Evolutionary conservation across 64 coral and sea anemone genomes (phyloP), one percentile per base, ranked within the genome.

Genomic region (Stichodactyla helianthus): DNA sequence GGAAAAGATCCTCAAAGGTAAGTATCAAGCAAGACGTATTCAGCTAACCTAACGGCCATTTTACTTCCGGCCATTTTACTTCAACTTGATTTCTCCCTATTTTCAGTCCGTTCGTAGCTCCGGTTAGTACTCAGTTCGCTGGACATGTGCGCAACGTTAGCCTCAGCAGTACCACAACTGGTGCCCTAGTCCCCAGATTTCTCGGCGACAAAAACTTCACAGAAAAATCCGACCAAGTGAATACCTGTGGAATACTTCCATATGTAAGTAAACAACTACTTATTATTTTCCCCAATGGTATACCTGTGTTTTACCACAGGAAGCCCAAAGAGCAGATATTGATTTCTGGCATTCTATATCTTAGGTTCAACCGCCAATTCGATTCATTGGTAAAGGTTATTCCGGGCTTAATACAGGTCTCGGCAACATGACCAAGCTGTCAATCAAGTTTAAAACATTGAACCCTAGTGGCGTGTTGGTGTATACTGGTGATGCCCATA

Each of bases 1-100:
- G 94, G 91, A 20, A 89, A 85, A 52, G 85, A 96, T 50, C 94
- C 94, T 10, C 88, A 93, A 53, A 92, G 91, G 94, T 96, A 80
- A 79, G 90, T 26, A 31, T 10, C 7, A 28, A 13, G 7, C 68
- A 74, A 74, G 10, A 28, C 26, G 6, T n/a, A n/a, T n/a, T n/a
- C n/a, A 9, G 6, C 59, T 18, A 4, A 62, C 59, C 18, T 2
- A 14, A 17, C 18, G 56, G 59, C 16, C n/a, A n/a, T 14, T 62
- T 0, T 59, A 59, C 18, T 62, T 62, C 6, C 62, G 6, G 19
- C 14, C 5, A 65, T 65, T 65, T 65, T 65, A 65, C 20, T 13
- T 60, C 18, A 20, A 3, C 35, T 77, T 19, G 4, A 11, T 13
- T 18, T 71, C 17, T 52, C 74, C 52, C n/a, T 52, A 17, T 59